Evolutionary conservation across 2,113 vertebrate genomes (phyloP), one percentile per base, ranked within the genome.

Genomic region (Lepus americanus): DNA sequence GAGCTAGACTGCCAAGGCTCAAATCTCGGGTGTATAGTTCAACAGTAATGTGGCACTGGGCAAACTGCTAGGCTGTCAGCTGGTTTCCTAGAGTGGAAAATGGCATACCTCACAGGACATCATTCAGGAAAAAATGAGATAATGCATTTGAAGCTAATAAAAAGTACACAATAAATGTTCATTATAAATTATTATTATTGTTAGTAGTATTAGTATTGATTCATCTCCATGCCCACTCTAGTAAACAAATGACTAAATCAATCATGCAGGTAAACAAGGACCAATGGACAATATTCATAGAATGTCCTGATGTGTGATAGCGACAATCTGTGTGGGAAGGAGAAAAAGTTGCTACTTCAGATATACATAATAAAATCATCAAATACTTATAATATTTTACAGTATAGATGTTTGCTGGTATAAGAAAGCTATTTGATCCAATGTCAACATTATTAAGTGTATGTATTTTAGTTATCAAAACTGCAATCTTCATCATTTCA

Each of bases 311-410:
- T 6, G 80, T 4, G 6, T 88, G 72, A 29, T 27, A 14, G 0
- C 10, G 93, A 89, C 39, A 1, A 36, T 27, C 7, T 66, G 19
- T 36, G n/a, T 82, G 86, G 61, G 4, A 61, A 73, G 63, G 49
- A 9, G 82, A 72, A 51, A 3, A 44, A 55, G 82, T 6, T 27
- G 1, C 12, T 36, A 53, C 13, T 74, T 69, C 16, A 80, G 1
- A 12, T 81, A 5, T 55, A 80, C 85, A 67, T 14, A 55, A n/a
- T 67, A 33, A 89, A 89, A 74, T 49, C 31, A 84, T 25, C 20
- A 84, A 67, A 67, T 89, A 16, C n/a, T 31, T 74, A 12, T 63
- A 83, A 59, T 64, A 85, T 44, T 82, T 39, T 59, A 92, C 33
- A 84, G 4, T 70, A 64, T 23, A 90, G 13, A 79, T 59, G 0